Conservation (phyloP, 2,888 invertebrate species). For the Xestia rhomboidea region DNA sequence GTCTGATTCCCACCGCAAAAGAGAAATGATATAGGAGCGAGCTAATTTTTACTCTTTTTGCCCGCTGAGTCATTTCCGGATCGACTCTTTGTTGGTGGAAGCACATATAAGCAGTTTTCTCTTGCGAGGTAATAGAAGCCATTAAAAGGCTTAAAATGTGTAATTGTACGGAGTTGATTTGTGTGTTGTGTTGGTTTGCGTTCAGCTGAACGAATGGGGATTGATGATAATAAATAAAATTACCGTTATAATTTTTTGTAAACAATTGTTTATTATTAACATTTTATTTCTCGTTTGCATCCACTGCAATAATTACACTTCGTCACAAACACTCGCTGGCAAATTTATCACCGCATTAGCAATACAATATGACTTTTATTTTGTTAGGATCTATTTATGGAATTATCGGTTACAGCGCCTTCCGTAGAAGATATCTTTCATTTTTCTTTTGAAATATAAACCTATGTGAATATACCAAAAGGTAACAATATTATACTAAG, state of each 20-base stretch:
- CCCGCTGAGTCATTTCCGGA: too few relatives aligned
- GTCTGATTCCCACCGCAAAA: too few relatives aligned
- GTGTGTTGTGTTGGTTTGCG: background rate
- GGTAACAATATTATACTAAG: constrained; percentile 71
- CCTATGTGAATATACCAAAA: constrained; percentile 89
- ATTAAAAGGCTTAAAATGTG: too few relatives aligned
- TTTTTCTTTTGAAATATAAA: constrained; percentile 88
- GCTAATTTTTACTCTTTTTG: too few relatives aligned
- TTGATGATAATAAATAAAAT: constrained; percentile 78
- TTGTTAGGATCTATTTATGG: constrained; percentile 86
- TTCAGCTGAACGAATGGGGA: background rate
- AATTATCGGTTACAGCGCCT: constrained; percentile 83
- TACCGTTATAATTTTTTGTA: constrained; percentile 87
- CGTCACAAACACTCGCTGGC: constrained; percentile 85
- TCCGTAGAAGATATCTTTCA: constrained; percentile 85
- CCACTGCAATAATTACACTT: constrained; percentile 86
- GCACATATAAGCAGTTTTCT: too few relatives aligned
- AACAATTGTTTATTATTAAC: constrained; percentile 91
- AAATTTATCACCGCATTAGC: constrained; percentile 83
- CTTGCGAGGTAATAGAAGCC: too few relatives aligned
- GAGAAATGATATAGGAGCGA: too few relatives aligned
- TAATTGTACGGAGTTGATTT: background rate
- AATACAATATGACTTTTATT: constrained; percentile 88
- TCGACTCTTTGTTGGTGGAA: too few relatives aligned
- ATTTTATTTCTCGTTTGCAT: constrained; percentile 89